Evolutionary conservation across 2,888 invertebrate genomes (phyloP), one percentile per base, ranked within the genome.

Genomic region (Tricholauxania praeusta): DNA sequence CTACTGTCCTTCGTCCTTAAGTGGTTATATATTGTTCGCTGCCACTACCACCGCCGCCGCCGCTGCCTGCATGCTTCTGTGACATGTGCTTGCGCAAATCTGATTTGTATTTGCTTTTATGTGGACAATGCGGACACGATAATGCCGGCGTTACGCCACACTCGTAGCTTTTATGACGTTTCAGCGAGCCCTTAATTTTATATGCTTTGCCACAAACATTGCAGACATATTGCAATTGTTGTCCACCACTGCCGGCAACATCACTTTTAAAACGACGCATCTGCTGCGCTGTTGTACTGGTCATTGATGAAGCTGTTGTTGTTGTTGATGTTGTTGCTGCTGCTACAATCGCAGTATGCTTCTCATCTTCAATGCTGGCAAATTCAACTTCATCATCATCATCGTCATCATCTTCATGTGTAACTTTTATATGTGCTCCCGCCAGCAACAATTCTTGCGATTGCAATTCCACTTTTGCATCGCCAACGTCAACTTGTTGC

Each of bases 121-220:
- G 87, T 70, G 85, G 83, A 75, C 87, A 87, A 75, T 84, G 86
- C 19, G 80, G 81, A 78, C 87, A 87, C 48, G 82, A 83, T 3
- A 87, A 78, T 2, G 82, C 82, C 3, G 87, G 87, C 49, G 83
- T 82, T 4, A 87, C 84, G 2, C 87, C 87, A 84, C 94, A 94
- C 85, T 94, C 94, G 87, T 93, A 92, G 82, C 91, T 92, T 82
- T 92, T 89, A 86, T 94, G 94, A 73, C 94, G 90, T 85, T 92
- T 92, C 81, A 94, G 89, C 76, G 93, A 93, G 79, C 93, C 93
- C 84, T 93, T 93, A 87, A 92, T 92, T 88, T 92, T 93, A 90
- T 96, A 96, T 81, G 92, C 91, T 89, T 95, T 95, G 79, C 93
- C 93, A 87, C 95, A 96, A 82, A 89, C 90, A 82, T 90, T 90